phyloP scores from a whole-genome alignment of 2,113 vertebrate genomes.

The Gymnobelideus leadbeateri region DNA sequence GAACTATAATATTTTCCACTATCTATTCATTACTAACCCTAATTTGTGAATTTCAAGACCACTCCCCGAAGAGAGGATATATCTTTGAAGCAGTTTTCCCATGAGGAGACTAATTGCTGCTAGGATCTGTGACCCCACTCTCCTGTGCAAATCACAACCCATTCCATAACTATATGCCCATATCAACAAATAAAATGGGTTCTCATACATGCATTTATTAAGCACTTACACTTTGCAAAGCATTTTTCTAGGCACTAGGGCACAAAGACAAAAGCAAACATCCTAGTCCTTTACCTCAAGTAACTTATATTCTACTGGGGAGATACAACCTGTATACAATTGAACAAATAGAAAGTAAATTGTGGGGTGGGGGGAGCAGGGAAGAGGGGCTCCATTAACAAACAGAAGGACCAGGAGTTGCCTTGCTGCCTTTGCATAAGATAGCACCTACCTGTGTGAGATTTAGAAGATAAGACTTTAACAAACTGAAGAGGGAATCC shows the following conservation, averaged over 20 bases:
- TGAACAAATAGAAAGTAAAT: not conserved
- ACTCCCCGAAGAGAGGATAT: conserved; percentile 47
- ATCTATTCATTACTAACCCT: conserved; percentile 42
- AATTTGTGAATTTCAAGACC: conserved; percentile 55
- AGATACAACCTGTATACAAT: not conserved
- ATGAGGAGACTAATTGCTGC: conserved; percentile 52
- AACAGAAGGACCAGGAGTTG: not conserved
- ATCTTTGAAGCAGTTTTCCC: conserved; percentile 59
- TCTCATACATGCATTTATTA: too few relatives aligned
- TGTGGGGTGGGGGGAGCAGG: too few relatives aligned
- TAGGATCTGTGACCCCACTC: not conserved
- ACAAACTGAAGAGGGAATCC: not conserved
- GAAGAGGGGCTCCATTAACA: not conserved
- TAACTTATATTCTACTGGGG: not conserved
- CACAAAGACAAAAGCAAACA: not conserved
- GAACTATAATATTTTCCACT: conserved; percentile 34
- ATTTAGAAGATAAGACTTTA: not conserved
- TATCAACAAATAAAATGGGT: conserved; percentile 30
- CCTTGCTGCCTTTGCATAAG: not conserved
- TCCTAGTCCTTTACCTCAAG: not conserved
- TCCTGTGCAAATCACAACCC: too few relatives aligned
- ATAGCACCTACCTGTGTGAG: not conserved
- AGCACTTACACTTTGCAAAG: not conserved
- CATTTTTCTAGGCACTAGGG: not conserved
- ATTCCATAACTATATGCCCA: too few relatives aligned